Evolutionary conservation across 2,888 invertebrate species (phyloP).

Genomic region (Thera obeliscata): DNA sequence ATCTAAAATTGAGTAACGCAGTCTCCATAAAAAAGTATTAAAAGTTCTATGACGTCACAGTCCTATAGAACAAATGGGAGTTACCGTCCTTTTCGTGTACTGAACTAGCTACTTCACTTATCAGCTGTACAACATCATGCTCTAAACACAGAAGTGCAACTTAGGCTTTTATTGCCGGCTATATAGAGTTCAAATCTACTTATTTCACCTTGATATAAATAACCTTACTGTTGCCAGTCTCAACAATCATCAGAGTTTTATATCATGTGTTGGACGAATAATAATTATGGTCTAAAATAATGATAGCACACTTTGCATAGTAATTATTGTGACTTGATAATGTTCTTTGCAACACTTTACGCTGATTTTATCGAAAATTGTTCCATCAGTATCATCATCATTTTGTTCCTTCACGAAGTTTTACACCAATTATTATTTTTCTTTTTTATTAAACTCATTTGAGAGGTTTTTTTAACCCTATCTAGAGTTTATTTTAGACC

Average conservation of each 20-base stretch:
- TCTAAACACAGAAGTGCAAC: conserved; percentile 14
- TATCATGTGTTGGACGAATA: conserved; percentile 33
- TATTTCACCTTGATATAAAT: conserved; percentile 19
- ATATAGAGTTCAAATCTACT: conserved; percentile 3
- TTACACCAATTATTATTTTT: no score
- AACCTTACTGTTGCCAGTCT: conserved; percentile 27
- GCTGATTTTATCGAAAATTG: conserved; percentile 23
- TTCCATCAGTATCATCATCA: conserved; percentile 1
- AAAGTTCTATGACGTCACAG: no score
- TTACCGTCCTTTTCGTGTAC: not conserved
- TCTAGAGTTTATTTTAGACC: no score
- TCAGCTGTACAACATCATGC: conserved; percentile 6
- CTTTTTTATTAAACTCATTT: no score
- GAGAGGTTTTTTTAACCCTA: no score
- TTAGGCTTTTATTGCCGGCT: not conserved
- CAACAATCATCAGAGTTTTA: conserved; percentile 29
- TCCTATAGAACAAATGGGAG: no score
- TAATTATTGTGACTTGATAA: conserved; percentile 21
- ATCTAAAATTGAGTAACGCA: no score
- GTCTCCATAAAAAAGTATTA: no score
- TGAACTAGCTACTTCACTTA: conserved; percentile 9
- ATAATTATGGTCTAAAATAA: conserved; percentile 32
- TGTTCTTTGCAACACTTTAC: conserved; percentile 18
- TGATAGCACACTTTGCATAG: conserved; percentile 28
- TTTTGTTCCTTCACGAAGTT: not conserved